Conservation (phyloP, 2,113 vertebrate genomes). For the Sialia sialis region DNA sequence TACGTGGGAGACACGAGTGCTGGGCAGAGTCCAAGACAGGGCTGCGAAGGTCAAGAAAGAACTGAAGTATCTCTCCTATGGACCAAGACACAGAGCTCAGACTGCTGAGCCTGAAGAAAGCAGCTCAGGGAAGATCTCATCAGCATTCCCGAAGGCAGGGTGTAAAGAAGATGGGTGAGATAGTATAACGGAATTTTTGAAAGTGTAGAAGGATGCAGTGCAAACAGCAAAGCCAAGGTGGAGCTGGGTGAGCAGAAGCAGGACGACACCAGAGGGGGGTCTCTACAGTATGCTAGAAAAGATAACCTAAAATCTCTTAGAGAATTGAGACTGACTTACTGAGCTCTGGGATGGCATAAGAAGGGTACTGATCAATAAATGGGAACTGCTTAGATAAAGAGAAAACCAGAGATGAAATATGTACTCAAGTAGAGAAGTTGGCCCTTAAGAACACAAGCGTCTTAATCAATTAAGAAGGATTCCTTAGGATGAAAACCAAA, state of each 20-base stretch:
- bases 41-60: neutral
- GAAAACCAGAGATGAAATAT: neutral
- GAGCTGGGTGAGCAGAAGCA: neutral
- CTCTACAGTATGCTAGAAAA: neutral
- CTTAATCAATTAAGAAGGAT: neutral
- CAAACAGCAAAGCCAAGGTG: neutral
- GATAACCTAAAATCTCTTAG: neutral
- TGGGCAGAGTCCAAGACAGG: neutral
- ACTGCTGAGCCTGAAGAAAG: neutral
- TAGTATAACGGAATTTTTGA: neutral
- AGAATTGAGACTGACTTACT: neutral
- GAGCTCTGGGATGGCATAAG: neutral
- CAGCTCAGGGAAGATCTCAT: neutral
- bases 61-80: neutral
- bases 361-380: neutral
- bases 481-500: neutral
- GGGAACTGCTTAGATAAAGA: neutral
- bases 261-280: neutral
- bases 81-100: neutral
- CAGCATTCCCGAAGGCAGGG: neutral
- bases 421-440: neutral
- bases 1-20: neutral
- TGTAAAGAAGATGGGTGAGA: neutral
- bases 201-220: neutral
- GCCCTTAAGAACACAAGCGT: neutral